A percentile compares a stretch with the other conserved stretches of the same genome.
Conservation (phyloP, 2,797 vertebrate species). For the Chloroceryle inda region DNA sequence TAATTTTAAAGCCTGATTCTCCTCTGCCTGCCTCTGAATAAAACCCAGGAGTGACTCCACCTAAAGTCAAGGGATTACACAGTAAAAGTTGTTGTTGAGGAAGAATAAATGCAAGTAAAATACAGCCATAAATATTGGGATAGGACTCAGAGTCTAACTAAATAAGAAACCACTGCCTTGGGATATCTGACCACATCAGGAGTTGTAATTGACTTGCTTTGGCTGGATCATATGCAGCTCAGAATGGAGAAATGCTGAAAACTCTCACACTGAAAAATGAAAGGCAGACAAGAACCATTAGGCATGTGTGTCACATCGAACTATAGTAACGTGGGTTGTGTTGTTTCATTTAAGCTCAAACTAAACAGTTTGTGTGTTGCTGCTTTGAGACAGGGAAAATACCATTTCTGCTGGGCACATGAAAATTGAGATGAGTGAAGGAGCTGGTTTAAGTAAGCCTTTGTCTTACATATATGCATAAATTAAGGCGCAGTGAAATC, state of each 20-base stretch:
- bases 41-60: neutral
- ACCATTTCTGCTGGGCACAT: neutral
- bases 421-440: conserved; percentile 1
- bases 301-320: neutral
- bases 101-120: neutral
- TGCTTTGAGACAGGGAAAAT: neutral
- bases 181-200: neutral
- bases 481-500: conserved; percentile 10
- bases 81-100: neutral
- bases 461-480: conserved; percentile 5
- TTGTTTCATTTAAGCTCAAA: conserved; percentile 10
- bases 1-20: neutral
- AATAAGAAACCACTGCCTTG: neutral
- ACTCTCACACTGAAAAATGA: neutral
- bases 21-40: neutral
- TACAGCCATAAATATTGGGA: neutral
- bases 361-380: neutral
- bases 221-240: neutral
- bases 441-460: neutral
- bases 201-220: neutral
- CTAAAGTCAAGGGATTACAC: neutral
- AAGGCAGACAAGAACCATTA: neutral
- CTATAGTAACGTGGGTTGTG: neutral
- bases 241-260: neutral
- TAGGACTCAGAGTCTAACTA: neutral